Base-by-base conservation (phyloP, 2,113 vertebrate species). In the Microcebus lehilahytsara region DNA sequence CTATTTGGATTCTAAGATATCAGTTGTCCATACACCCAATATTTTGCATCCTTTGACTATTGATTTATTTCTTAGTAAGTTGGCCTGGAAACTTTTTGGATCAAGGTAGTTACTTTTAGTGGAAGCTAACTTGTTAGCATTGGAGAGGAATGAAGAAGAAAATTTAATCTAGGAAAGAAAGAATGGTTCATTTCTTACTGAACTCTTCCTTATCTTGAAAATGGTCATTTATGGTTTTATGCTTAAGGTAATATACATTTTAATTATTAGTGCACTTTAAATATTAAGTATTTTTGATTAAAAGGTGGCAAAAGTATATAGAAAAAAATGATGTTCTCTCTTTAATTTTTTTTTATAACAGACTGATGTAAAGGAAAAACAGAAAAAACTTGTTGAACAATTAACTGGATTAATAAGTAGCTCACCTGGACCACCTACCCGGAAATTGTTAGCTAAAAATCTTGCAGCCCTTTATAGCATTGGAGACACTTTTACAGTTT, bases 311-410 rank as follows among this genome's bases (percentile, higher is more conserved):
- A 83, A 84, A 25, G 7, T 77, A 37, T 46, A 14, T 87, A 32
- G n/a, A 32, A 72, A 85, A 67, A 91, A n/a, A 30, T 49, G 2
- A 60, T 92, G 1, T 81, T 96, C 7, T 69, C 37, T 98, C 91
- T 97, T 78, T 12, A 30, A 77, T 6, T 96, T 96, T 49, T 22
- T 97, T 74, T 16, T 0, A 75, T 97, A 89, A 98, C 98, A 99
- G 99, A 99, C 99, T 60, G 99, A 99, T 98, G 99, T 99, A 96
- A 99, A 99, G 97, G 99, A 99, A 98, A 99, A 99, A 97, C 99
- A 99, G 98, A 99, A 99, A 98, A 99, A 99, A 97, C 99, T 99
- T 98, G 99, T 99, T 84, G 99, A 99, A 88, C 99, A 99, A 97
- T 98, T 99, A 77, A 99, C 99, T 0, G 99, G 99, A 64, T 99